phyloP scores from a whole-genome alignment of 2,113 vertebrate species.

The Eira barbara region DNA sequence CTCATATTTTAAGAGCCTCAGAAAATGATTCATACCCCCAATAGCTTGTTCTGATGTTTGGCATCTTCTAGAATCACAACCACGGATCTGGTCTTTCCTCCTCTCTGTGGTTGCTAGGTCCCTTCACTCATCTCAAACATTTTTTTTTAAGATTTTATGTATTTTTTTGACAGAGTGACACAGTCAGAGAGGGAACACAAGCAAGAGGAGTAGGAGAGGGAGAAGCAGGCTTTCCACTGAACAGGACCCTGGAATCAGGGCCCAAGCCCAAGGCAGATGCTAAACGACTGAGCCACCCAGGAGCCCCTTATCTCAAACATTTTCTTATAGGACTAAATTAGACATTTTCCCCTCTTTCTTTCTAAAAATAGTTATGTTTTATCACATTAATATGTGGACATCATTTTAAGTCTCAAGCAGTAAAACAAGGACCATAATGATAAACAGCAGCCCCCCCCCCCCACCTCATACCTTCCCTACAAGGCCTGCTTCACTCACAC shows the following conservation, averaged over 20 bases:
- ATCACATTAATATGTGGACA: not conserved
- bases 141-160: not conserved
- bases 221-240: no score
- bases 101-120: not conserved
- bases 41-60: not conserved
- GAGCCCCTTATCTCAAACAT: not conserved
- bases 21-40: not conserved
- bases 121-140: not conserved
- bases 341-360: not conserved
- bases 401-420: not conserved
- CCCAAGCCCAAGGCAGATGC: no score
- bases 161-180: no score
- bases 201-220: no score
- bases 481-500: not conserved
- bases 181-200: no score
- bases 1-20: not conserved
- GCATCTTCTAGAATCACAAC: not conserved
- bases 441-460: not conserved
- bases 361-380: not conserved
- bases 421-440: not conserved
- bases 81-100: not conserved
- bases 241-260: no score
- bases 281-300: no score
- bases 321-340: not conserved
- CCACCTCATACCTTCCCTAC: not conserved